A percentile compares a stretch with the other conserved stretches of the same genome.
phyloP scores from a whole-genome alignment of 64 coral and sea anemone species.

The Hydrozoanthus tunicans region DNA sequence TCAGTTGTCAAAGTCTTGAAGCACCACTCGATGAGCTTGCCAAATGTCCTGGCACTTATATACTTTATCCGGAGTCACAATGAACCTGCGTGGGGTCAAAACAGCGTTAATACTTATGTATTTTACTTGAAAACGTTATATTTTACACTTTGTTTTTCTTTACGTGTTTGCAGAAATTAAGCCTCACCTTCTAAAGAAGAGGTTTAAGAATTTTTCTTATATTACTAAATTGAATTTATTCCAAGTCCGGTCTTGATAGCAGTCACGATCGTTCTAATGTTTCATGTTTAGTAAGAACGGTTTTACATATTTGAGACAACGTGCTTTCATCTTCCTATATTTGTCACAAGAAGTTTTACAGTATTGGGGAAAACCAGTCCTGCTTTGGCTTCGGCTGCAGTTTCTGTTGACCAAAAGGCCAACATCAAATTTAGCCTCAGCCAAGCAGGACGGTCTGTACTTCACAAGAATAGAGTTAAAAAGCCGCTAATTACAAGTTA shows the following conservation, averaged over 20 bases:
- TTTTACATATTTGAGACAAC: background rate
- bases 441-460: too few species aligned
- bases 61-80: background rate
- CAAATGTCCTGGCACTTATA: slow-evolving; percentile 20
- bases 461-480: too few species aligned
- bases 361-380: too few species aligned
- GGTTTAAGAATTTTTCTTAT: background rate
- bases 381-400: too few species aligned
- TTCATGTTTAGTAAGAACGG: background rate
- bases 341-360: too few species aligned
- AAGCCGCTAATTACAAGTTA: too few species aligned
- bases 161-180: too few species aligned
- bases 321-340: too few species aligned
- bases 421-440: too few species aligned
- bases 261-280: background rate
- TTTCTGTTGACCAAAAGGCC: too few species aligned
- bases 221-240: background rate
- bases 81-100: background rate
- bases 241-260: background rate
- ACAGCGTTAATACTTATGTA: background rate
- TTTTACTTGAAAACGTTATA: background rate
- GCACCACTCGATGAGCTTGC: slow-evolving; percentile 38
- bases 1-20: slow-evolving; percentile 15
- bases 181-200: too few species aligned
- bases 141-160: background rate